These are phyloP conservation scores for Scaptomyza hsui DNA, from an alignment of 1,140 invertebrate genomes.

Conservation along the genomic window DNA sequence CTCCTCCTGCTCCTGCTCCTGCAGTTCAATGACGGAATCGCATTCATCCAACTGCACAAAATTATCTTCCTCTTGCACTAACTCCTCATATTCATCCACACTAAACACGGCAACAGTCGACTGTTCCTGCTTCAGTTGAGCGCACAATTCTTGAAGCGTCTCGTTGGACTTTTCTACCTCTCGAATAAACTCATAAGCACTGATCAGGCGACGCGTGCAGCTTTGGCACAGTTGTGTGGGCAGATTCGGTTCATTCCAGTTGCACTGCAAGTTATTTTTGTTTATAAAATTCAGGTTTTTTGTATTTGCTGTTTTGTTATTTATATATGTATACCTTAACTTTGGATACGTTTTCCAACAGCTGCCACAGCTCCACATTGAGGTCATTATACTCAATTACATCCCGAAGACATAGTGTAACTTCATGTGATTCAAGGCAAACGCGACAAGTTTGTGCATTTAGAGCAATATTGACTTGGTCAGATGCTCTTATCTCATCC, in stretches of 20 bases:
- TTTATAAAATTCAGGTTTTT: background rate
- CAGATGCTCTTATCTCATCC: background rate
- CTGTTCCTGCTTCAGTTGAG: background rate
- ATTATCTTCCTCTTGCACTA: constrained; percentile 7
- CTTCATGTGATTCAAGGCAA: constrained; percentile 57
- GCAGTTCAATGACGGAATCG: constrained; percentile 30
- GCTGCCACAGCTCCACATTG: constrained; percentile 54
- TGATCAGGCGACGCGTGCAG: constrained; percentile 58
- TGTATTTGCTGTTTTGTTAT: background rate
- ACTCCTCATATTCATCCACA: background rate
- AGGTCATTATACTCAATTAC: constrained; percentile 65
- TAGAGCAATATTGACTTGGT: constrained; percentile 8
- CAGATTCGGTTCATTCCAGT: constrained; percentile 40
- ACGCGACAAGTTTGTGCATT: constrained; percentile 52
- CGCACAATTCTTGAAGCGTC: constrained; percentile 39
- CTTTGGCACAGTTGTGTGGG: constrained; percentile 60
- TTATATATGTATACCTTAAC: constrained; percentile 46
- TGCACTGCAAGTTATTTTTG: constrained; percentile 12
- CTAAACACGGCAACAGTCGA: background rate
- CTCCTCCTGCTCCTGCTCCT: constrained; percentile 9
- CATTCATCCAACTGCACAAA: constrained; percentile 23
- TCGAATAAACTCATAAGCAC: constrained; percentile 68
- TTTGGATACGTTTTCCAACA: constrained; percentile 60
- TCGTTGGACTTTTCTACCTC: constrained; percentile 58
- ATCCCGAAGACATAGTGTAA: constrained; percentile 51